A percentile compares a stretch with the other conserved stretches of the same genome.
phyloP scores from a whole-genome alignment of 2,888 invertebrate genomes.

The Cynaeus angustus region DNA sequence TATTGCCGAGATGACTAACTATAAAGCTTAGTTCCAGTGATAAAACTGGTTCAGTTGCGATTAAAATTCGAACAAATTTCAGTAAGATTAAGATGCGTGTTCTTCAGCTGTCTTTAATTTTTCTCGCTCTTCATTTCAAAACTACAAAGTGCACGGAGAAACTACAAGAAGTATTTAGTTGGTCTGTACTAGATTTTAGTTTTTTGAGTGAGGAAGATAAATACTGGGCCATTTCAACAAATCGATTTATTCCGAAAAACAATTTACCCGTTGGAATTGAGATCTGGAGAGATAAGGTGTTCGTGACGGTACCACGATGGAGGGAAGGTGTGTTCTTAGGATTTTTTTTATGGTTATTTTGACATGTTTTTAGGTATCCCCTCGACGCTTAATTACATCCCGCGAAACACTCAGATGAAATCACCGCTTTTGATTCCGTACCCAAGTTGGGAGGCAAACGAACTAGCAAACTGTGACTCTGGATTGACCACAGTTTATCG shows the following conservation, averaged over 20 bases:
- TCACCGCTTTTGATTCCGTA: conserved; percentile 86
- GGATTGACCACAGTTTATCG: conserved; percentile 87
- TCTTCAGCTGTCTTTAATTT: neutral
- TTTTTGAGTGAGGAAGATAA: conserved; percentile 79
- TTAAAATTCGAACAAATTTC: neutral
- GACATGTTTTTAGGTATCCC: conserved; percentile 79
- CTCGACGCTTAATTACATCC: conserved; percentile 86
- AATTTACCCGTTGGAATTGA: conserved; percentile 89
- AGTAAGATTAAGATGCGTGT: neutral
- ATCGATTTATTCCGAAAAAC: conserved; percentile 83
- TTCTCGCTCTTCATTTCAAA: neutral
- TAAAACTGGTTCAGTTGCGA: neutral
- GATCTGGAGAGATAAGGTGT: conserved; percentile 86
- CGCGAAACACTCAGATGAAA: conserved; percentile 78
- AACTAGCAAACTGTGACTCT: conserved; percentile 82
- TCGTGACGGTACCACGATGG: conserved; percentile 89
- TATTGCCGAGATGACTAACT: neutral
- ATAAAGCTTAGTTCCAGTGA: neutral
- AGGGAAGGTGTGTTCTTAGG: conserved; percentile 75
- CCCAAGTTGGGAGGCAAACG: conserved; percentile 84
- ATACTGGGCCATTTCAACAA: conserved; percentile 78
- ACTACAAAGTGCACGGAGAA: conserved; percentile 61
- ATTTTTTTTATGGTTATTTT: conserved; percentile 20
- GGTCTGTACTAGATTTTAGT: conserved; percentile 85
- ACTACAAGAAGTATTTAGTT: conserved; percentile 82